Conservation (phyloP, 2,797 vertebrate genomes). For the Numenius phaeopus region DNA sequence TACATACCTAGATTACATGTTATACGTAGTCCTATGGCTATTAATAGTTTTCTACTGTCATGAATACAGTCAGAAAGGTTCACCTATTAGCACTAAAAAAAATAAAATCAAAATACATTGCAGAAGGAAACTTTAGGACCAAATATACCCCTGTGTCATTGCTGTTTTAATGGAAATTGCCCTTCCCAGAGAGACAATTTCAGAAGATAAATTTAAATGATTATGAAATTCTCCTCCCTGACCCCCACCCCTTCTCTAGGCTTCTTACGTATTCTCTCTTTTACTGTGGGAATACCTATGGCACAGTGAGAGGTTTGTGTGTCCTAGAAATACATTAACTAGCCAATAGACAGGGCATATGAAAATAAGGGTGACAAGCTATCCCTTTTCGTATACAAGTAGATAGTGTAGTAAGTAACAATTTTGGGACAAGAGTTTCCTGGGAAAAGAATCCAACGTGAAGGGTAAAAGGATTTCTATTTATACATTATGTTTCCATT, state of each 20-base stretch:
- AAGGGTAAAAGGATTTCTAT: constrained; percentile 70
- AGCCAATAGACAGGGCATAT: background rate
- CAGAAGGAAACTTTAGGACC: background rate
- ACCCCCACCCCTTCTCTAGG: background rate
- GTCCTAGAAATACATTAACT: constrained; percentile 43
- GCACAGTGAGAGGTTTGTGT: background rate
- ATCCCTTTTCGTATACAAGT: constrained; percentile 8
- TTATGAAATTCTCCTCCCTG: background rate
- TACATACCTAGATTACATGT: background rate
- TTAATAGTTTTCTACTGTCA: background rate
- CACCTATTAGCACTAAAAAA: background rate
- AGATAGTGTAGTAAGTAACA: background rate
- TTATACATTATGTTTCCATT: constrained; percentile 69
- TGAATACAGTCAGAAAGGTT: background rate
- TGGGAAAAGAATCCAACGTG: constrained; percentile 25
- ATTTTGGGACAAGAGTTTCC: constrained; percentile 18
- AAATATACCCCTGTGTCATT: background rate
- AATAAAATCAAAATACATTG: background rate
- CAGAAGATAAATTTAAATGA: background rate
- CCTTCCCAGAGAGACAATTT: background rate
- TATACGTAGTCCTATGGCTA: background rate
- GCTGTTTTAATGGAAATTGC: background rate
- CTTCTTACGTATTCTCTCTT: background rate
- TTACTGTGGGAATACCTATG: constrained; percentile 8
- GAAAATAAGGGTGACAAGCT: background rate